These are phyloP conservation scores for Drosophila nigricruria DNA, from an alignment of 2,888 invertebrate genomes.

Conservation along the genomic window DNA sequence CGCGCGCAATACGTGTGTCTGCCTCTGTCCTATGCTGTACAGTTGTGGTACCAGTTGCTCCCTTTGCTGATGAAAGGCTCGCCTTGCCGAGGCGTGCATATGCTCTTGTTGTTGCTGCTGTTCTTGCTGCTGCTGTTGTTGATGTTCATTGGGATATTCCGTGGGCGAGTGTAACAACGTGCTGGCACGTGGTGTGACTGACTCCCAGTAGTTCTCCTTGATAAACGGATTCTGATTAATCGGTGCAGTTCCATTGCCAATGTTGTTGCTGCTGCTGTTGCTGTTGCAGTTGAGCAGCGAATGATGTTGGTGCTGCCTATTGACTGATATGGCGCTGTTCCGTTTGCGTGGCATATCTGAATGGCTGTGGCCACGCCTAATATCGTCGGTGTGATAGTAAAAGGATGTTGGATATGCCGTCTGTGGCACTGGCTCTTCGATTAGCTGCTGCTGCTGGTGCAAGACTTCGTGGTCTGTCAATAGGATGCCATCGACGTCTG, in stretches of 20 bases:
- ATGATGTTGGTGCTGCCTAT: conserved; percentile 61
- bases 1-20: conserved; percentile 69
- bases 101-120: conserved; percentile 55
- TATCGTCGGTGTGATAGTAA: conserved; percentile 75
- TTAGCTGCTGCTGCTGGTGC: conserved; percentile 17
- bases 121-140: conserved; percentile 46
- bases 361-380: conserved; percentile 49
- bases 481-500: conserved; percentile 38
- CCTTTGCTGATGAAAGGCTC: conserved; percentile 69
- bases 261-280: conserved; percentile 47
- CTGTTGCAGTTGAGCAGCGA: conserved; percentile 30
- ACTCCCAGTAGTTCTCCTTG: conserved; percentile 84
- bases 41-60: conserved; percentile 71
- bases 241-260: conserved; percentile 39
- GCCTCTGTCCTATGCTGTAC: conserved; percentile 57
- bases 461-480: conserved; percentile 24
- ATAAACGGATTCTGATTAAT: conserved; percentile 83
- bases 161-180: conserved; percentile 83
- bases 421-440: conserved; percentile 61
- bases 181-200: conserved; percentile 71
- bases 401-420: conserved; percentile 75
- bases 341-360: conserved; percentile 84
- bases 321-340: conserved; percentile 56
- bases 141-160: conserved; percentile 72
- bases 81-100: conserved; percentile 63